Base-by-base conservation (phyloP, 1,140 invertebrate species). In the Diabrotica undecimpunctata region DNA sequence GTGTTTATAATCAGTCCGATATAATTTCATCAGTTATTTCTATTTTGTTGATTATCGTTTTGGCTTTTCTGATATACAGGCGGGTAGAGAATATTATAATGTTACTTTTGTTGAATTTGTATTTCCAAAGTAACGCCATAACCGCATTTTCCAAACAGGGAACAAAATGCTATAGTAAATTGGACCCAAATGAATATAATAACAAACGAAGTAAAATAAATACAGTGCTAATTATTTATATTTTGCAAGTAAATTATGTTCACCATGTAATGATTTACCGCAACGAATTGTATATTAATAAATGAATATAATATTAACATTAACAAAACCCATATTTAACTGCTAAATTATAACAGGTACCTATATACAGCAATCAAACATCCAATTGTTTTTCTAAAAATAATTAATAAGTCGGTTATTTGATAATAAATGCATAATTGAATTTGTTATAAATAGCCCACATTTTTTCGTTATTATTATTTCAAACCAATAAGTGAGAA, bases 321-420 rank as follows among this genome's bases (percentile, higher is more conserved):
- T 46, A n/a, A 46, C 41, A 46, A 6, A 46, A 46, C 3, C 5
- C 3, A 8, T 46, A 46, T 46, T 46, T 6, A 46, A 46, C 41
- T 46, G 41, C 41, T 46, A 46, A 46, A 46, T 10, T 6, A 46
- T 46, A 46, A 46, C 41, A 46, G 41, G 41, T 46, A 46, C n/a
- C n/a, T 46, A 46, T 46, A 46, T 46, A 46, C n/a, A 46, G 8
- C 41, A 46, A 46, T 46, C 41, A 46, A 46, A 46, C 41, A 46
- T 5, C n/a, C 41, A 46, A 46, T n/a, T 46, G 41, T 46, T 46
- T 46, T 46, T 46, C 41, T 46, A 46, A 46, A 46, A 46, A n/a
- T 46, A 46, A 46, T 46, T 46, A 46, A 46, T 46, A 46, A 2
- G 41, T 46, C n/a, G 3, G 5, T 10, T 46, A 46, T 46, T 46